Conservation (phyloP, 1,140 invertebrate species). For the Globodera ellingtonae region DNA sequence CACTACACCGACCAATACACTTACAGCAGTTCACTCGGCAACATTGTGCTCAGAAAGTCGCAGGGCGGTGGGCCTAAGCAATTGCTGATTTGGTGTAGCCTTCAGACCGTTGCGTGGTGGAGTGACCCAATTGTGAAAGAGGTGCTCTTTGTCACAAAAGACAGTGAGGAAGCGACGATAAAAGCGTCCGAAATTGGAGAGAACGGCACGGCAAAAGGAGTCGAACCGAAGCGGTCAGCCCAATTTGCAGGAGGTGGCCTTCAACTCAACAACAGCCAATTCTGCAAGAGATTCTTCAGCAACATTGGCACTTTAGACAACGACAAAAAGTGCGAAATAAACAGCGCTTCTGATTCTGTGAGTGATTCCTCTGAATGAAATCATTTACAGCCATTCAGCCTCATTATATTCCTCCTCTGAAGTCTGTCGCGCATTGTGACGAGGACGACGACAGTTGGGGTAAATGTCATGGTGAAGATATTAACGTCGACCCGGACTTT, state of each 20-base stretch:
- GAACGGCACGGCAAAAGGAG: not conserved
- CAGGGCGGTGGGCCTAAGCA: not conserved
- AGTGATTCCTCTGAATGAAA: no score
- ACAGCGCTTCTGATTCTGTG: no score
- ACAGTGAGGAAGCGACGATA: not conserved
- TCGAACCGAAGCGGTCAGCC: not conserved
- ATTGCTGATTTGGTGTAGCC: slow-evolving; percentile 2
- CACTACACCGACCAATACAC: not conserved
- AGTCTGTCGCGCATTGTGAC: not conserved
- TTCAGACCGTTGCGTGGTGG: not conserved
- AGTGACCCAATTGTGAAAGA: not conserved
- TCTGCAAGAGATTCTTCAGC: no score
- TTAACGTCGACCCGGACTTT: not conserved
- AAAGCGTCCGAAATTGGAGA: not conserved
- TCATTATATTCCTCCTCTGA: not conserved
- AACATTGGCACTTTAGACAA: not conserved
- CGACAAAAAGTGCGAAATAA: not conserved
- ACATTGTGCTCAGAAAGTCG: slow-evolving; percentile 5
- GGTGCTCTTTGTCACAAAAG: not conserved
- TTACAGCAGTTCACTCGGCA: slow-evolving; percentile 1
- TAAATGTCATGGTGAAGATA: not conserved
- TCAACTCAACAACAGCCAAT: not conserved
- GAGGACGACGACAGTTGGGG: not conserved
- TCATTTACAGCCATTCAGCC: no score
- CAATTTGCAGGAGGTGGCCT: not conserved